A percentile compares a stretch with the other conserved stretches of the same genome.
phyloP scores from a whole-genome alignment of 2,888 invertebrate species.

The Chalcosyrphus nemorum region DNA sequence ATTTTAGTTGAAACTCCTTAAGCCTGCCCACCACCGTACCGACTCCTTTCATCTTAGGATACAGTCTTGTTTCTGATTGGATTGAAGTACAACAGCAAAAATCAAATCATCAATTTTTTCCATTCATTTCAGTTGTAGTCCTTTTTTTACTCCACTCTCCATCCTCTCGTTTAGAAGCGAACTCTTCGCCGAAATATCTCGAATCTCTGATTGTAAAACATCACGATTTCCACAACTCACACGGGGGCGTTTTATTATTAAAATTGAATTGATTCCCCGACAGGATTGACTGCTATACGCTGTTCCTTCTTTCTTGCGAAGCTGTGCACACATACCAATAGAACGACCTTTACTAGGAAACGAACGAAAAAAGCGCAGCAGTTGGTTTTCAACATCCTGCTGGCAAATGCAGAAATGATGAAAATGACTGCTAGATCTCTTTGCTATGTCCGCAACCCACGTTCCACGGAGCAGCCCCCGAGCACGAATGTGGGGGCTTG shows the following conservation, averaged over 20 bases:
- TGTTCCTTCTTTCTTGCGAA: neutral
- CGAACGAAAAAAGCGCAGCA: neutral
- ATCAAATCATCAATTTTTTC: conserved; percentile 37
- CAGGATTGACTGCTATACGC: conserved; percentile 28
- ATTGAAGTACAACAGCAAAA: conserved; percentile 25
- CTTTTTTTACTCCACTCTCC: neutral
- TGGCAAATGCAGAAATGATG: conserved; percentile 8
- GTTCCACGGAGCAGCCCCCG: neutral
- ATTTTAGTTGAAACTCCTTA: neutral
- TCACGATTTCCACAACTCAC: conserved; percentile 43
- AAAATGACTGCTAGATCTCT: neutral
- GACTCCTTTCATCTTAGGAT: conserved; percentile 1
- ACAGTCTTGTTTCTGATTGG: conserved; percentile 22
- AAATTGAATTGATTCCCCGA: conserved; percentile 58
- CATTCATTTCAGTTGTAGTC: neutral
- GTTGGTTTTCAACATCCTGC: conserved; percentile 6
- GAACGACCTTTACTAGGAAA: conserved; percentile 5
- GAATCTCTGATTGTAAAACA: conserved; percentile 38
- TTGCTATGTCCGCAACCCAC: neutral
- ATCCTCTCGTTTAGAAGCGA: neutral
- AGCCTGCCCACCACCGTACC: too few relatives aligned
- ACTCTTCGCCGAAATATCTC: neutral
- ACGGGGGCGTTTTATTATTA: conserved; percentile 56
- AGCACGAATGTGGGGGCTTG: neutral
- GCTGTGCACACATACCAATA: neutral